Evolutionary conservation across 2,113 vertebrate species (phyloP).

Genomic region (Platysteira castanea): DNA sequence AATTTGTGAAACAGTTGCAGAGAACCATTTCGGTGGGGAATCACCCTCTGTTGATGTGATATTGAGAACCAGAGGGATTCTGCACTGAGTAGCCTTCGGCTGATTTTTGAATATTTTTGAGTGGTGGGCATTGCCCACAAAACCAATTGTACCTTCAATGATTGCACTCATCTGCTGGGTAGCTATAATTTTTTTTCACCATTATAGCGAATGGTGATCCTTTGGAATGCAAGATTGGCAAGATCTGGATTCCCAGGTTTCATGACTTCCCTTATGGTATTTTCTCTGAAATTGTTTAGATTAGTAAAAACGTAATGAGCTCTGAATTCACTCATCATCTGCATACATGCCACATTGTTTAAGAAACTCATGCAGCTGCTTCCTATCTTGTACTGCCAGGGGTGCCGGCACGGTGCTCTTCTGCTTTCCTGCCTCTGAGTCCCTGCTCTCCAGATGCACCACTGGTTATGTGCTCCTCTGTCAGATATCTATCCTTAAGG

Average conservation of each 20-base stretch:
- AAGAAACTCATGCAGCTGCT: background rate
- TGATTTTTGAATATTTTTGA: background rate
- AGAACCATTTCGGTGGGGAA: background rate
- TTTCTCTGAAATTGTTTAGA: background rate
- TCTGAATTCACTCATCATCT: background rate
- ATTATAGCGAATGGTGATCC: background rate
- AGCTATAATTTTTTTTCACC: background rate
- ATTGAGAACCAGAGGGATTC: background rate
- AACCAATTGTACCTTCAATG: background rate
- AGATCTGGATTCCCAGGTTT: background rate
- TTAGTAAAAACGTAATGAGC: background rate
- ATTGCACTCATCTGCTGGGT: background rate
- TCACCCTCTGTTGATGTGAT: background rate
- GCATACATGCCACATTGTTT: background rate
- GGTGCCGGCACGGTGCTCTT: background rate
- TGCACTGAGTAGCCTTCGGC: background rate
- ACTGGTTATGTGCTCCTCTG: background rate
- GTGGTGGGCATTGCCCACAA: background rate
- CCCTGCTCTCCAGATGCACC: background rate
- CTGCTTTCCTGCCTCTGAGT: background rate
- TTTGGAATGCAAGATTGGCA: background rate
- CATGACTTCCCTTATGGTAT: background rate
- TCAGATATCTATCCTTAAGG: background rate
- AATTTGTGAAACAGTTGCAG: background rate
- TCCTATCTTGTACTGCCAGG: rapidly evolving